phyloP scores from a whole-genome alignment of 2,888 invertebrate genomes.

The Malacosoma neustria region DNA sequence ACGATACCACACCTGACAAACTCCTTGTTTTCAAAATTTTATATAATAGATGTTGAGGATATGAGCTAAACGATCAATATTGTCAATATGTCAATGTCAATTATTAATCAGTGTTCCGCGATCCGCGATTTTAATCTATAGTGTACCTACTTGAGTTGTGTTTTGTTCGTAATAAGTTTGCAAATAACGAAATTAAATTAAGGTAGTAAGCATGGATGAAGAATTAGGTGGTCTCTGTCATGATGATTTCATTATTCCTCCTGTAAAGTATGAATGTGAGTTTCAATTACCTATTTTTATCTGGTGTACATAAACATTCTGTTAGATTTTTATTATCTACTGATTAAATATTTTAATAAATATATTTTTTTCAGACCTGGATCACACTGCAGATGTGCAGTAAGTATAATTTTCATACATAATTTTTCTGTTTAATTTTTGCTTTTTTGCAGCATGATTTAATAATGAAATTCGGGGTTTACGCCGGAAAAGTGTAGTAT shows the following conservation, averaged over 20 bases:
- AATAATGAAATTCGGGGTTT: too few relatives aligned
- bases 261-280: constrained; percentile 89
- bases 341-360: constrained; percentile 1
- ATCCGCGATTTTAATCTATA: too few relatives aligned
- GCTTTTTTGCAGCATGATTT: neutral
- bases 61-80: too few relatives aligned
- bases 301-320: neutral
- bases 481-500: too few relatives aligned
- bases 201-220: constrained; percentile 57
- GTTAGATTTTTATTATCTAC: neutral
- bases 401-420: constrained; percentile 72
- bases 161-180: too few relatives aligned
- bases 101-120: too few relatives aligned
- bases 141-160: too few relatives aligned
- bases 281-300: constrained; percentile 11
- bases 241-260: constrained; percentile 78
- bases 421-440: neutral
- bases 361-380: constrained; percentile 82
- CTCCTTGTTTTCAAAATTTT: too few relatives aligned
- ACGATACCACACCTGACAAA: too few relatives aligned
- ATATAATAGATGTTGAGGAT: too few relatives aligned
- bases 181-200: too few relatives aligned
- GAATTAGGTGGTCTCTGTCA: constrained; percentile 67
- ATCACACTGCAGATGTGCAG: constrained; percentile 99
- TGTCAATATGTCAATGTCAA: too few relatives aligned